Evolutionary conservation across 2,888 invertebrate species (phyloP).

Genomic region (Hyalella azteca): DNA sequence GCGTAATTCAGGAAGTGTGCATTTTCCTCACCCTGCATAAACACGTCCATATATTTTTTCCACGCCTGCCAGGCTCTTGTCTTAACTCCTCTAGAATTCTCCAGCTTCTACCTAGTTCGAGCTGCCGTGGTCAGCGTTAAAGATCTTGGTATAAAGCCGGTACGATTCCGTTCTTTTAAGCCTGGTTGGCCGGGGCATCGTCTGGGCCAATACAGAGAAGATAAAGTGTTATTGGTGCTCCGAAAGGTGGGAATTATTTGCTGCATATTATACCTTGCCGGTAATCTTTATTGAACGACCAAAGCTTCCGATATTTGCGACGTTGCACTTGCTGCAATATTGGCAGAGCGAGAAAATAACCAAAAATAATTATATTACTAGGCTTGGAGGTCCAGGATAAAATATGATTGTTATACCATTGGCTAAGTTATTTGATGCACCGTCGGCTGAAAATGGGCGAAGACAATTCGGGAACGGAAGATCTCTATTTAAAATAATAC

Average conservation of each 20-base stretch:
- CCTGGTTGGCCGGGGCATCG: background rate
- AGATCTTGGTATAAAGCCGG: background rate
- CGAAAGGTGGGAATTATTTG: conserved; percentile 37
- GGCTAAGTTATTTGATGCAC: background rate
- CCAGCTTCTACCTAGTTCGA: background rate
- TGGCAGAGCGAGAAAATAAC: conserved; percentile 19
- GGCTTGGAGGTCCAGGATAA: background rate
- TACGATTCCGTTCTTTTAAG: background rate
- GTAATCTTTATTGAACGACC: conserved; percentile 37
- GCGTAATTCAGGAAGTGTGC: background rate
- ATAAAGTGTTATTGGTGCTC: conserved; percentile 17
- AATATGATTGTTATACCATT: background rate
- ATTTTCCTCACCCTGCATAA: background rate
- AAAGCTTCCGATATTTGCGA: conserved; percentile 36
- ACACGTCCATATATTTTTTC: background rate
- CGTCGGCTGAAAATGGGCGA: background rate
- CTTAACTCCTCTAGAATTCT: background rate
- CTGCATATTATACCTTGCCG: conserved; percentile 31
- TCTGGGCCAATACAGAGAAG: background rate
- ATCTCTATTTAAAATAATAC: too few species aligned
- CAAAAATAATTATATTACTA: conserved; percentile 25
- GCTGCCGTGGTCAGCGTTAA: background rate
- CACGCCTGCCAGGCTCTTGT: background rate
- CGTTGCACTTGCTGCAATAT: conserved; percentile 25
- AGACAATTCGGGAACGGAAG: background rate